Evolutionary conservation across 1,140 invertebrate species (phyloP), one percentile per base, ranked within the genome.

Genomic region (Tribolium castaneum): DNA sequence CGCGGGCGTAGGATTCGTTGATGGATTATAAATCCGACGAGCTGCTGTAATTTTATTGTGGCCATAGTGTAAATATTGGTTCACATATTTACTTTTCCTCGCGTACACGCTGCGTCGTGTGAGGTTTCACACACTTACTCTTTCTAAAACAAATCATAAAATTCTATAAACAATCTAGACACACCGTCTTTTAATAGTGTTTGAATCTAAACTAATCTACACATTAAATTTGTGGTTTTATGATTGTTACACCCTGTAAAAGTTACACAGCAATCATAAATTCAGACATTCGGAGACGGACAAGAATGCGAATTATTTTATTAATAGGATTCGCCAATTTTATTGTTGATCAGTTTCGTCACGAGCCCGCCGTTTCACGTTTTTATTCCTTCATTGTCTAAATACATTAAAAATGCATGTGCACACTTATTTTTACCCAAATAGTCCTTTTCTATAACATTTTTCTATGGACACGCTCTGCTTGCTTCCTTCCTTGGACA

Each of bases 111-210:
- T 78, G 78, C 84, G 13, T 85, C 84, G 84, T 85, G 84, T 85
- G 84, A 84, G 84, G 84, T 85, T 84, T 84, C 79, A 84, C 82
- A 82, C 82, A 85, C 84, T 85, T 84, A 84, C 82, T 76, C 83
- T 80, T 82, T 83, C 79, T 84, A 84, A 84, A 85, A 84, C 84
- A 85, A 85, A 85, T 85, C 84, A 85, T 85, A 85, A 85, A 85
- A 80, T 82, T 79, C 75, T 80, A 80, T 85, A 85, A 85, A 85
- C 84, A 84, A 80, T 80, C 75, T 79, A 79, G 74, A 75, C 72
- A 73, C 80, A 83, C 78, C 81, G 73, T 71, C 72, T 82, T 80
- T 82, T 82, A 81, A 80, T 79, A 79, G 78, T 79, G 78, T 79
- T 76, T 79, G 70, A 79, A 77, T 74, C 78, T 73, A 79, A 79